Evolutionary conservation across 2,113 vertebrate genomes (phyloP).

Genomic region (Ceuthmochares aereus): DNA sequence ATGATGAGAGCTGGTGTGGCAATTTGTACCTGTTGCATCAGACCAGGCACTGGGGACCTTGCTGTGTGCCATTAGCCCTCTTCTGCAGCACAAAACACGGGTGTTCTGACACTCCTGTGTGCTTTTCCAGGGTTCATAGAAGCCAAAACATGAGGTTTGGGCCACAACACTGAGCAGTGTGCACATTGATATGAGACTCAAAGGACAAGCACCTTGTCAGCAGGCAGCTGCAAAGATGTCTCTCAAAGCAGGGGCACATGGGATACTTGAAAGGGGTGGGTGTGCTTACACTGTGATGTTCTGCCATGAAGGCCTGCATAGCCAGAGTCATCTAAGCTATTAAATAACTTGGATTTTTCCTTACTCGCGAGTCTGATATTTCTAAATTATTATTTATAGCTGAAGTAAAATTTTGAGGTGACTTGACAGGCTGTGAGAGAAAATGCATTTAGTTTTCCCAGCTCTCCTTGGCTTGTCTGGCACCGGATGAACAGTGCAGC

Average conservation of each 20-base stretch:
- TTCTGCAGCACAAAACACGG: neutral
- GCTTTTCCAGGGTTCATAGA: neutral
- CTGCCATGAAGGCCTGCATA: neutral
- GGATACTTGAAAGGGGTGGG: too few relatives aligned
- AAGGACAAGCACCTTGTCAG: neutral
- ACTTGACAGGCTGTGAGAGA: neutral
- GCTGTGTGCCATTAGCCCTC: neutral
- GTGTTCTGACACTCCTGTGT: rapidly evolving
- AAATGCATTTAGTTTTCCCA: neutral
- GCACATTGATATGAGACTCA: too few relatives aligned
- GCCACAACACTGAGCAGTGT: rapidly evolving
- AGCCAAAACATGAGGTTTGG: rapidly evolving
- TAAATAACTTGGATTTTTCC: neutral
- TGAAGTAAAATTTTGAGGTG: neutral
- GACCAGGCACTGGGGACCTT: rapidly evolving
- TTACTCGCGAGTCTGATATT: neutral
- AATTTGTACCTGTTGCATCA: neutral
- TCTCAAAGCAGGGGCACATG: too few relatives aligned
- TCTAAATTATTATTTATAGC: neutral
- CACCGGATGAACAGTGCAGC: neutral
- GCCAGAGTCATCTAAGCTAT: neutral
- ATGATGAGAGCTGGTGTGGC: neutral
- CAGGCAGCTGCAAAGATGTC: neutral
- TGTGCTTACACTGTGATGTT: too few relatives aligned
- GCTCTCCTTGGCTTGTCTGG: neutral